Evolutionary conservation across 2,113 vertebrate genomes (phyloP), one percentile per base, ranked within the genome.

Genomic region (Caracal caracal): DNA sequence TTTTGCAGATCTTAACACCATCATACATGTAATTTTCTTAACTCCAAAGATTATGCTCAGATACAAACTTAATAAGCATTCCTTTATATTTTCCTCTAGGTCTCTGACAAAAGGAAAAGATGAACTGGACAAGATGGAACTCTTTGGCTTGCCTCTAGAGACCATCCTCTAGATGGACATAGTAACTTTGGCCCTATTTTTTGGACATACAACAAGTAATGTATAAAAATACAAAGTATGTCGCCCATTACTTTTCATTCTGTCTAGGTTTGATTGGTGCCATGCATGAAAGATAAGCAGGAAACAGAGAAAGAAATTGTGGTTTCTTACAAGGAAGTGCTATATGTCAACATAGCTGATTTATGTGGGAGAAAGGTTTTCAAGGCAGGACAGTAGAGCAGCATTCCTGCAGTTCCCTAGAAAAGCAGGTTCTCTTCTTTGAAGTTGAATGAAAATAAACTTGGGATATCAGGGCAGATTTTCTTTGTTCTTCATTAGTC

Each of bases 391-490:
- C 35, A 93, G 61, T 80, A 33, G 80, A 82, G 61, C 65, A 88
- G 33, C 40, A 35, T 65, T 76, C 65, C 73, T 87, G 16, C 16
- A 51, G 19, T 40, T 96, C 19, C 73, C 93, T 87, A 40, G 92
- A 78, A 97, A 96, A 94, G 83, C 15, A 92, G 5, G 10, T 79
- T 87, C 78, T 70, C 15, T 49, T 95, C 66, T 95, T 79, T 89
- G 90, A 94, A 70, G 81, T 63, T 78, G 66, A 96, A 93, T 95
- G 40, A 86, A 93, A 79, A 95, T 56, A 93, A 93, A 76, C 79
- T 71, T 51, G 51, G 76, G 47, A 37, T 63, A 94, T 85, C 70
- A 37, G 70, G 1, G 61, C 37, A 53, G n/a, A 63, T 75, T 95
- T 96, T 95, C 87, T 85, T 94, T 87, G 47, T 33, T 92, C 37